A percentile compares a stretch with the other conserved stretches of the same genome.
Conservation (phyloP, 2,797 vertebrate genomes). For the Tenualosa ilisha region DNA sequence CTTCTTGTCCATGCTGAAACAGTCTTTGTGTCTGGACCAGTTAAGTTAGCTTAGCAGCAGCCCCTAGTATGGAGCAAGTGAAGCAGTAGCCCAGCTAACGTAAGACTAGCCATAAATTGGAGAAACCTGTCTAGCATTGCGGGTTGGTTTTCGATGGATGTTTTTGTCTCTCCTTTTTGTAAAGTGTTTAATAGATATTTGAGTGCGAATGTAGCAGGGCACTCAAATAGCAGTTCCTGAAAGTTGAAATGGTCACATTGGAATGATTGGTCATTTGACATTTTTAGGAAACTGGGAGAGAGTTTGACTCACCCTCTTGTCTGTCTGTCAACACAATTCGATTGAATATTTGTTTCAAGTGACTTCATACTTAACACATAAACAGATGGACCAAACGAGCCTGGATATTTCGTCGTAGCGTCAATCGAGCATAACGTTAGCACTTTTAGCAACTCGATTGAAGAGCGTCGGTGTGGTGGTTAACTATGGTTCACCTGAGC, state of each 20-base stretch:
- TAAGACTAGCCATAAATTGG: neutral
- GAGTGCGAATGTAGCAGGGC: too few species aligned
- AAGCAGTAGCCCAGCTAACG: neutral
- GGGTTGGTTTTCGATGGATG: neutral
- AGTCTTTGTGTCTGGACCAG: conserved; percentile 18
- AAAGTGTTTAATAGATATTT: neutral
- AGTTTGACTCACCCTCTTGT: neutral
- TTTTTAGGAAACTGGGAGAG: neutral
- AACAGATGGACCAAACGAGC: neutral
- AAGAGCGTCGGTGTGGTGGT: neutral
- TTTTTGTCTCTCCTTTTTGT: neutral
- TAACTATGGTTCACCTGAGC: neutral
- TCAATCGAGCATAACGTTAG: too few species aligned
- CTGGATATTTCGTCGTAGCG: neutral
- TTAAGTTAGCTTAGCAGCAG: neutral
- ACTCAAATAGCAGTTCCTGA: neutral
- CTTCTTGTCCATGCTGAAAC: neutral
- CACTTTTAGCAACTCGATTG: neutral
- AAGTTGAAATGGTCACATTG: neutral
- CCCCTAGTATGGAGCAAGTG: neutral
- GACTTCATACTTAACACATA: neutral
- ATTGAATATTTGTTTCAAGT: neutral
- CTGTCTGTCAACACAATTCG: neutral
- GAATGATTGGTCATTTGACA: neutral
- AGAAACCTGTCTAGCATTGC: neutral